Percentiles rank a stretch among this genome's conserved stretches.
These are phyloP conservation scores for Ylistrum balloti DNA, from an alignment of 1,140 invertebrate genomes.

Conservation along the genomic window DNA sequence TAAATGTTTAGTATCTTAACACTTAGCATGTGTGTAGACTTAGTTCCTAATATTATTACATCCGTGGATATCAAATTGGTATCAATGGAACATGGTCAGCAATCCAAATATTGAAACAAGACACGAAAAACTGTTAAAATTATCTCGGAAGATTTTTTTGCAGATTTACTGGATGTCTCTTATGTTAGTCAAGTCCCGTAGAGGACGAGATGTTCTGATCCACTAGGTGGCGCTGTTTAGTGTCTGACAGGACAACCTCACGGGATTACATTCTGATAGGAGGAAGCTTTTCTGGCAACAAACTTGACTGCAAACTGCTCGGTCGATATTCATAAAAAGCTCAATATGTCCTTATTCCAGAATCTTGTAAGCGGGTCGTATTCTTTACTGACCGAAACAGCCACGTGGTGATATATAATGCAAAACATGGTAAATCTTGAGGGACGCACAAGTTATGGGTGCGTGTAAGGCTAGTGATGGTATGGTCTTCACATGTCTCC, in stretches of 20 bases:
- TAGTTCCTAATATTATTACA: background rate
- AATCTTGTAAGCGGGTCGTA: background rate
- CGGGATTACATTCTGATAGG: constrained; percentile 5
- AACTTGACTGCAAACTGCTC: background rate
- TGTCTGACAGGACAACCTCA: constrained; percentile 9
- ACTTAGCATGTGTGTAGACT: background rate
- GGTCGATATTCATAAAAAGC: constrained; percentile 39
- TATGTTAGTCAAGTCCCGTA: constrained; percentile 7
- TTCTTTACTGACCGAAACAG: background rate
- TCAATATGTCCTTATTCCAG: constrained; percentile 15
- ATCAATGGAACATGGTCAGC: no score
- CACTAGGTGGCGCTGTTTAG: constrained; percentile 36
- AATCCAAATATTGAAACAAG: no score
- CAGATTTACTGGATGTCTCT: background rate
- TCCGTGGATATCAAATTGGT: no score
- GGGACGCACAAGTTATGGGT: background rate
- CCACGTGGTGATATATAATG: background rate
- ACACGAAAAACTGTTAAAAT: no score
- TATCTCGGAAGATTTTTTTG: background rate
- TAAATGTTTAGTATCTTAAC: background rate
- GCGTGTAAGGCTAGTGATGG: background rate
- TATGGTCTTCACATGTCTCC: background rate
- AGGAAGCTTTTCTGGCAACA: constrained; percentile 23
- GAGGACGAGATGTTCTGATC: constrained; percentile 11
- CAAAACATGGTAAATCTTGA: background rate